Percentiles rank a stretch among this genome's conserved stretches.
phyloP scores from a whole-genome alignment of 1,140 invertebrate species.

The Tachypleus tridentatus region DNA sequence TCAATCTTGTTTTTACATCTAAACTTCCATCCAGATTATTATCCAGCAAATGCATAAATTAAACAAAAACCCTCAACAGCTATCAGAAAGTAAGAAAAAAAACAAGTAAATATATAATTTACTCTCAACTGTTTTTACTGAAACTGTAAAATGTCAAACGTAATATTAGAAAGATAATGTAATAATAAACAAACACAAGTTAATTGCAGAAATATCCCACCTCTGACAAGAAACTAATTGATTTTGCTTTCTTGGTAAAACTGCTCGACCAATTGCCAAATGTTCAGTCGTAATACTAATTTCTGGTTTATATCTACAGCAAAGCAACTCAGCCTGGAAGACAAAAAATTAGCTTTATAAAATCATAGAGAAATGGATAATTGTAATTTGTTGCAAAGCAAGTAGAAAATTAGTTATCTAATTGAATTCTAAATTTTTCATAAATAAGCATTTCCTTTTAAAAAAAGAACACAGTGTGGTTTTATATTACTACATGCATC shows the following conservation, averaged over 20 bases:
- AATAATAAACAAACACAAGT: not conserved
- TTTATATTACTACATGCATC: no score
- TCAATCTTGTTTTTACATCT: no score
- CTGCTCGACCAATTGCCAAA: conserved; percentile 45
- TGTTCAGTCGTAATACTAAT: conserved; percentile 41
- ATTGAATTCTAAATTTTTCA: no score
- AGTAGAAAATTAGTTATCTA: not conserved
- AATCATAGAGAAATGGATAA: not conserved
- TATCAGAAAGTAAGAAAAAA: not conserved
- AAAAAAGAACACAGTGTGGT: no score
- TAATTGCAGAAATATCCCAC: not conserved
- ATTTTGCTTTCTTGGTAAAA: conserved; percentile 29
- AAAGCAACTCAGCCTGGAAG: conserved; percentile 58
- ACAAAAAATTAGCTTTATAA: conserved; percentile 4
- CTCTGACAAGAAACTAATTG: not conserved
- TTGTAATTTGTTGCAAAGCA: not conserved
- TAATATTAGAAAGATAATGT: no score
- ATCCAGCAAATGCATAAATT: not conserved
- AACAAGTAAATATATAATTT: no score
- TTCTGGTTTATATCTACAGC: conserved; percentile 60
- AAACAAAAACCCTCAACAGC: conserved; percentile 1
- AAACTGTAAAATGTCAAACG: no score
- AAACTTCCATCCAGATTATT: no score
- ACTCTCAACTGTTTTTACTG: no score
- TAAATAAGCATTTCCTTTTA: no score